A percentile compares a stretch with the other conserved stretches of the same genome.
Evolutionary conservation across 2,113 vertebrate genomes (phyloP).

Genomic region (Ploceus nigricollis): DNA sequence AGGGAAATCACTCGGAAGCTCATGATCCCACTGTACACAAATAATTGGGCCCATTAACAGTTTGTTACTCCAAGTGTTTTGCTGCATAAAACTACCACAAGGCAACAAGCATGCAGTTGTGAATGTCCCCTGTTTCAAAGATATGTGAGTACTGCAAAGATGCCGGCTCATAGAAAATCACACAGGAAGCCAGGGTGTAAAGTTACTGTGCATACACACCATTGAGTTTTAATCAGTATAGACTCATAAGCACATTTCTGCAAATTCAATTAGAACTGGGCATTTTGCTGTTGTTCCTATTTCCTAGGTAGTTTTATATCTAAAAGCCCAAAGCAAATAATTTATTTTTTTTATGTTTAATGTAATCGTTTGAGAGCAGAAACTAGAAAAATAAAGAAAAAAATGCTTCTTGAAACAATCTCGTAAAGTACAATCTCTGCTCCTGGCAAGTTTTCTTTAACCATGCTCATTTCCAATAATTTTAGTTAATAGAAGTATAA

Average conservation of each 20-base stretch:
- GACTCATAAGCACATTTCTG: neutral
- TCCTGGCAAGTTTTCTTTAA: neutral
- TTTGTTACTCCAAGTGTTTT: neutral
- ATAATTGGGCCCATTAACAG: neutral
- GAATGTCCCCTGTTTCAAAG: neutral
- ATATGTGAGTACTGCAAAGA: neutral
- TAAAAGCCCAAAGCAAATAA: neutral
- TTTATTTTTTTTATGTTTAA: neutral
- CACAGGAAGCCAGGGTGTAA: neutral
- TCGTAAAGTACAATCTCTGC: neutral
- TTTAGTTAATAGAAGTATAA: neutral
- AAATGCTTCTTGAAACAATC: neutral
- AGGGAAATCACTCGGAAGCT: neutral
- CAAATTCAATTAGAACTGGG: neutral
- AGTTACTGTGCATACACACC: neutral
- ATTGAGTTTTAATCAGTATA: neutral
- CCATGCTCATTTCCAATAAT: neutral
- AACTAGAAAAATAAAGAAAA: neutral
- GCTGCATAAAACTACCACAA: neutral
- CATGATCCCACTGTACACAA: neutral
- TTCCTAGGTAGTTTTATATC: neutral
- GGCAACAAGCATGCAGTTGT: neutral
- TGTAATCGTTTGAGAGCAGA: neutral
- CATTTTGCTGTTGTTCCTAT: neutral
- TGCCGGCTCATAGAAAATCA: neutral